Evolutionary conservation across 2,888 invertebrate genomes (phyloP), one percentile per base, ranked within the genome.

Genomic region (Pammene aurita): DNA sequence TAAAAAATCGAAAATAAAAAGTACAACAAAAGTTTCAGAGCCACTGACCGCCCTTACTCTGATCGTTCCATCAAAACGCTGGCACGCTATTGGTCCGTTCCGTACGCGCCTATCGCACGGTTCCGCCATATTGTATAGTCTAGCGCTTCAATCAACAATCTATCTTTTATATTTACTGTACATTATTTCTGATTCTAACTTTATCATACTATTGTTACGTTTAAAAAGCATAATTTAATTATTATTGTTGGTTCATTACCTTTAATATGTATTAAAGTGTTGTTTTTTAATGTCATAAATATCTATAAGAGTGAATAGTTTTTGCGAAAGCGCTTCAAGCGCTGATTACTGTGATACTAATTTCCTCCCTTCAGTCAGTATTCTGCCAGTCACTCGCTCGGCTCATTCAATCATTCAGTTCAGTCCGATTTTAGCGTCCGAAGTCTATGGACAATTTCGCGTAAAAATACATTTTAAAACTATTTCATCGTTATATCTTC

Each of bases 321-420:
- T 67, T 52, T 11, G 34, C n/a, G 4, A n/a, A 74, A 85, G 85
- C 87, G 86, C 80, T 84, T 70, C 72, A 75, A 74, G 70, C 76
- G 79, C 79, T 71, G 18, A 9, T 78, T 84, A 68, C 63, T 61
- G 62, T 18, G 60, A 58, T 58, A 66, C 70, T 69, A 63, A 42
- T 55, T 82, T 81, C 88, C 85, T 82, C 88, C 89, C 89, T 84
- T 84, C 81, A 79, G 88, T 84, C 81, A 79, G 88, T 88, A 88
- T 89, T 87, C 84, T 86, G 88, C 87, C 84, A 86, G 80, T 87
- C 88, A 88, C 88, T 89, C 85, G 84, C 77, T 85, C 5, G 42
- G 4, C 10, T 77, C 85, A 85, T 87, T 85, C 86, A 86, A 84
- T 73, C 67, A 71, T 76, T 76, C 79, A 82, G 84, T 76, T 76